phyloP scores from a whole-genome alignment of 2,113 vertebrate species.

The Gila orcuttii region DNA sequence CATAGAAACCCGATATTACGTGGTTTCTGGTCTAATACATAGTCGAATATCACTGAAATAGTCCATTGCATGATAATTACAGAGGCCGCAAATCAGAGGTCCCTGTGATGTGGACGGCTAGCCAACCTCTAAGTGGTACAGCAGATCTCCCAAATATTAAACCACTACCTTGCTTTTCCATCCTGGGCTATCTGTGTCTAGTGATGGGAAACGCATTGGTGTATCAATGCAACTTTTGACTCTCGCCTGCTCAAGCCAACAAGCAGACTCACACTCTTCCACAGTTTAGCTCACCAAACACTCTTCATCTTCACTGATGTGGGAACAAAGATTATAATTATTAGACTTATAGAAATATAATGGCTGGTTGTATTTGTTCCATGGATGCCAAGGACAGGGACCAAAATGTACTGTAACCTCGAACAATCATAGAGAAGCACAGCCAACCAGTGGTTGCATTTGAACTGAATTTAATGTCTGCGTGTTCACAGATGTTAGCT shows the following conservation, averaged over 20 bases:
- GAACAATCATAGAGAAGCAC: not conserved
- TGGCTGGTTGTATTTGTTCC: conserved; percentile 14
- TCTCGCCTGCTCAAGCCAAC: conserved; percentile 5
- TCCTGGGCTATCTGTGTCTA: conserved; percentile 68
- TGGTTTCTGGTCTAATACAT: conserved; percentile 75
- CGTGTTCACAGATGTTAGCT: not conserved
- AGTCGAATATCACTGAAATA: conserved; percentile 78
- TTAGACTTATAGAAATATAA: conserved; percentile 41
- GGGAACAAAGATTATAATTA: not conserved
- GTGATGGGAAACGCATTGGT: conserved; percentile 72
- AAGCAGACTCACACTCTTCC: conserved; percentile 5
- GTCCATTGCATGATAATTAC: conserved; percentile 73
- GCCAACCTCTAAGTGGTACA: conserved; percentile 71
- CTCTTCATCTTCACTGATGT: conserved; percentile 3
- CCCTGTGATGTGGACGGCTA: conserved; percentile 77
- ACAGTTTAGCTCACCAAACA: conserved; percentile 7
- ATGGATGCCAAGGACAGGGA: conserved; percentile 1
- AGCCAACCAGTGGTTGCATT: not conserved
- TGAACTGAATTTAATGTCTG: not conserved
- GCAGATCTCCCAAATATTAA: conserved; percentile 74
- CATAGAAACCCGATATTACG: conserved; percentile 73
- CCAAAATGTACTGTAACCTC: not conserved
- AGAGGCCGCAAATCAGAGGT: conserved; percentile 71
- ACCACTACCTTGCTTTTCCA: conserved; percentile 75
- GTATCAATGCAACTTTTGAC: conserved; percentile 46